These are phyloP conservation scores for Drosophila yakuba DNA, from an alignment of 1,140 invertebrate species.

Conservation along the genomic window DNA sequence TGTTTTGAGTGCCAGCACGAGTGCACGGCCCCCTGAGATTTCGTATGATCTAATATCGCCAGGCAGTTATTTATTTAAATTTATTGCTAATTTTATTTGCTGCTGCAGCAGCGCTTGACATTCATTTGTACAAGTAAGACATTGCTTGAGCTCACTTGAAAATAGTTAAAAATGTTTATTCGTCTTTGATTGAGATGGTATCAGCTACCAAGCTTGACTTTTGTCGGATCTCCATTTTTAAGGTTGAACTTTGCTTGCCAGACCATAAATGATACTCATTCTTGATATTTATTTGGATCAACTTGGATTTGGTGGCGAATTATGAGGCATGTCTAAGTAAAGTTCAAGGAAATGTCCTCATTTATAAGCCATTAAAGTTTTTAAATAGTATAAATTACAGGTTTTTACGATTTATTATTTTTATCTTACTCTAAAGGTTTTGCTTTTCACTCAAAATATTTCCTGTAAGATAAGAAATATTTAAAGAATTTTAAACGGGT, in stretches of 20 bases:
- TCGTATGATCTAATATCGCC: conserved; percentile 78
- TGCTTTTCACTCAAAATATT: no score
- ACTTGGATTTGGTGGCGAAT: conserved; percentile 14
- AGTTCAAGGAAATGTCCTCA: conserved; percentile 32
- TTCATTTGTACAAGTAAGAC: conserved; percentile 78
- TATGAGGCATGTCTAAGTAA: conserved; percentile 34
- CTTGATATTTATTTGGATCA: conserved; percentile 35
- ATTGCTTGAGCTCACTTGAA: conserved; percentile 44
- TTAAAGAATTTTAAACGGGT: no score
- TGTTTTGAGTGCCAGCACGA: conserved; percentile 10
- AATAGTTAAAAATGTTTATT: conserved; percentile 47
- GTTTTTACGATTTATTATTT: no score
- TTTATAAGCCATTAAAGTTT: neutral
- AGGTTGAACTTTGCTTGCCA: conserved; percentile 24
- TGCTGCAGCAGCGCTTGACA: conserved; percentile 61
- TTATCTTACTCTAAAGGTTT: no score
- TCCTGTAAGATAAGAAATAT: no score
- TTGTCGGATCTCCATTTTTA: conserved; percentile 31
- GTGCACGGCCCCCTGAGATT: conserved; percentile 49
- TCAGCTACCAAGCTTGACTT: conserved; percentile 15
- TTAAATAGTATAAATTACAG: no score
- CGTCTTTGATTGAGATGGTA: conserved; percentile 47
- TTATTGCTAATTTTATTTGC: conserved; percentile 80
- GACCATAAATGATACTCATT: conserved; percentile 16
- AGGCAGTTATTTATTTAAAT: conserved; percentile 82